Evolutionary conservation across 1,140 invertebrate species (phyloP).

Genomic region (Telenomus remus): DNA sequence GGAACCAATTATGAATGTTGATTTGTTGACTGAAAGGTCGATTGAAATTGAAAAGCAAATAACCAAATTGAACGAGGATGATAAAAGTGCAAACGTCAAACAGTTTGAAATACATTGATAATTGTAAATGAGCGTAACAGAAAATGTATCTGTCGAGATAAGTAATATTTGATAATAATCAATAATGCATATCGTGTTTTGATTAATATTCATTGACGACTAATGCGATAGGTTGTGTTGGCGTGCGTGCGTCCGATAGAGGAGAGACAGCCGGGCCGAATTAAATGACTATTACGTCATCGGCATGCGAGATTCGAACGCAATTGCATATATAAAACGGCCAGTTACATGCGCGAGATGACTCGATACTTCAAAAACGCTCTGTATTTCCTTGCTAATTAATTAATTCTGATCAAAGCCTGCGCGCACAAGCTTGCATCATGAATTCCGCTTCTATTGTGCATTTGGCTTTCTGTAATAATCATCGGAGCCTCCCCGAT

Average conservation of each 20-base stretch:
- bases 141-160: constrained; percentile 24
- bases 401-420: constrained; percentile 58
- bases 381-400: constrained; percentile 52
- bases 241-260: constrained; percentile 13
- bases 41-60: no score
- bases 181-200: constrained; percentile 39
- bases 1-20: no score
- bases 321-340: constrained; percentile 50
- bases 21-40: no score
- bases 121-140: not conserved
- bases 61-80: no score
- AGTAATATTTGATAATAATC: constrained; percentile 44
- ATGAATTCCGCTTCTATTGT: constrained; percentile 58
- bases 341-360: constrained; percentile 46
- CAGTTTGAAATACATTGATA: not conserved
- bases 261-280: constrained; percentile 26
- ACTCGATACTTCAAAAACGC: constrained; percentile 40
- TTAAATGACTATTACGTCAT: constrained; percentile 50
- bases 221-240: constrained; percentile 31
- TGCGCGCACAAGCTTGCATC: constrained; percentile 48
- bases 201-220: constrained; percentile 40
- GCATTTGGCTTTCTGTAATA: constrained; percentile 55
- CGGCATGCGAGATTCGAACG: constrained; percentile 24
- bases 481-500: constrained; percentile 56
- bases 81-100: no score